A percentile compares a stretch with the other conserved stretches of the same genome.
Conservation (phyloP, 2,888 invertebrate genomes). For the Agrenia bidenticulata region DNA sequence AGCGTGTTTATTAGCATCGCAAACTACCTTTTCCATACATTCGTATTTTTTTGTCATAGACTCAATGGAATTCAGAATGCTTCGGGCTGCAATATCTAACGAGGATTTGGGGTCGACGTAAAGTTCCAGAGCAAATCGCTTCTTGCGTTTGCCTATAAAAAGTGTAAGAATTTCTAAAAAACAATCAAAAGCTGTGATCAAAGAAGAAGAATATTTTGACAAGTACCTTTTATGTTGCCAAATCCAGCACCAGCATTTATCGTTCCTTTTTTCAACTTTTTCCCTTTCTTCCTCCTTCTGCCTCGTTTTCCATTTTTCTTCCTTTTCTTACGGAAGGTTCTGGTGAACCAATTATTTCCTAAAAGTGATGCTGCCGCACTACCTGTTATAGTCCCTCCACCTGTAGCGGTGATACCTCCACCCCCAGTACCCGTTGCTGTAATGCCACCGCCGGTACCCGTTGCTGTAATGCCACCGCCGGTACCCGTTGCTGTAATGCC, state of each 20-base stretch:
- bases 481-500: not conserved
- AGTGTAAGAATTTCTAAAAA: too few species aligned
- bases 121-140: conserved; percentile 29
- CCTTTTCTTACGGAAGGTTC: conserved; percentile 3
- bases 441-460: not conserved
- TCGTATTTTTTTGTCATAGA: conserved; percentile 37
- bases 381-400: conserved; percentile 13
- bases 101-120: conserved; percentile 39
- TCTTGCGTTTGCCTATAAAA: conserved; percentile 1
- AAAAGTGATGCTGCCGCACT: not conserved
- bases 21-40: conserved; percentile 42
- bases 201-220: too few species aligned
- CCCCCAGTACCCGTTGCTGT: conserved; percentile 14
- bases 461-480: not conserved
- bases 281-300: not conserved
- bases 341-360: not conserved
- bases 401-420: conserved; percentile 9
- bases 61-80: conserved; percentile 46
- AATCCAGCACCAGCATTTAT: too few species aligned
- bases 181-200: too few species aligned
- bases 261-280: too few species aligned
- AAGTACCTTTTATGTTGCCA: too few species aligned
- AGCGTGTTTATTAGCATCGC: conserved; percentile 47
- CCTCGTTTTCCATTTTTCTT: conserved; percentile 7
- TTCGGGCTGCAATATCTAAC: conserved; percentile 36